Base-by-base conservation (phyloP, 2,888 invertebrate genomes). In the Lathronympha strigana region DNA sequence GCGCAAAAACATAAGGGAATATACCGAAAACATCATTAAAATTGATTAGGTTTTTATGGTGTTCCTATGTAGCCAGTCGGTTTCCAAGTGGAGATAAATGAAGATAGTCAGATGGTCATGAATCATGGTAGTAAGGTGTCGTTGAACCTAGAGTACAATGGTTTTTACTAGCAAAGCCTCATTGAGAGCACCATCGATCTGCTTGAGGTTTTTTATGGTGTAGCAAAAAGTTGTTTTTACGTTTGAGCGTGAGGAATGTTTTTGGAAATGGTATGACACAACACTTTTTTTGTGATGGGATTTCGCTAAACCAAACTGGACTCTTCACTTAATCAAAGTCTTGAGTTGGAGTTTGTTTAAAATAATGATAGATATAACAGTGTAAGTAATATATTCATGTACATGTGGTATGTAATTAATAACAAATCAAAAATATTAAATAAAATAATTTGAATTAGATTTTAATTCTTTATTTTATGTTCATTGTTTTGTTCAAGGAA, bases 31-130 rank as follows among this genome's bases (percentile, higher is more conserved):
- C 81, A 77, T 80, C 77, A 80, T 82, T 78, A 76, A 76, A 76
- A 84, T 83, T 82, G 81, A 85, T 83, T 82, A 83, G 73, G 69
- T 83, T 87, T 83, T 88, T 84, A 77, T 74, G 43, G 43, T 66
- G 70, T 61, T 57, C 66, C 57, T 61, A 71, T 68, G 70, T 71
- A 72, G 70, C 70, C 72, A 76, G 76, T 73, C 71, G 68, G 74
- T 70, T 47, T 70, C 71, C 75, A 71, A 71, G 73, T 67, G 68
- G 75, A 80, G 84, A 85, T 86, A 83, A 81, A 84, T 80, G 74
- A 67, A 57, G 63, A 63, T 69, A 70, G 70, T 63, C 70, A 73
- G 71, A 75, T 74, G 71, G 69, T 75, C 71, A 74, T 85, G 85
- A 84, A 81, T 82, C 85, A 82, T 72, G 72, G 69, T 71, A 68